Evolutionary conservation across 2,113 vertebrate genomes (phyloP).

Genomic region (Lates calcarifer): DNA sequence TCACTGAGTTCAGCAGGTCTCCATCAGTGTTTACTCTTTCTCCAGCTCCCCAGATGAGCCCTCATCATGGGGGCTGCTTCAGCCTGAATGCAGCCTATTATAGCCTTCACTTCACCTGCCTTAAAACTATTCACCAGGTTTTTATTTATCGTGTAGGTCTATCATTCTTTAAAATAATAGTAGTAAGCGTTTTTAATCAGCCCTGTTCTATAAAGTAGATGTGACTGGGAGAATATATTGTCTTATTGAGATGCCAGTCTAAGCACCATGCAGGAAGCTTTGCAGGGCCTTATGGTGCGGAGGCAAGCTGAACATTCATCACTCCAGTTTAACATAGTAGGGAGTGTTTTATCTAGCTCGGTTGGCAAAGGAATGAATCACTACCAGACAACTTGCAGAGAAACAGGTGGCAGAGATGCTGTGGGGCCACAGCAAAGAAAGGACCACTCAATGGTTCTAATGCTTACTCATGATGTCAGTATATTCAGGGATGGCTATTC

Average conservation of each 20-base stretch:
- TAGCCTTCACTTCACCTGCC: slow-evolving; percentile 1
- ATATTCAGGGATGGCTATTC: slow-evolving; percentile 21
- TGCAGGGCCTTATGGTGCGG: slow-evolving; percentile 36
- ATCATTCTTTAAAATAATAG: neutral
- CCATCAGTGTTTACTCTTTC: slow-evolving; percentile 68
- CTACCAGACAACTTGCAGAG: slow-evolving; percentile 27
- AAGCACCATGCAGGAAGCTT: slow-evolving; percentile 30
- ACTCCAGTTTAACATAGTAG: slow-evolving; percentile 46
- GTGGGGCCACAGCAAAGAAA: slow-evolving; percentile 21
- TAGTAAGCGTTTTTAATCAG: slow-evolving; percentile 22
- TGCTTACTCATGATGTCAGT: slow-evolving; percentile 3
- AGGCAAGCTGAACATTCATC: slow-evolving; percentile 25
- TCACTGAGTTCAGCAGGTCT: slow-evolving; percentile 71
- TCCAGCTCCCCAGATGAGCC: slow-evolving; percentile 61
- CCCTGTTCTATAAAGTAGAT: neutral
- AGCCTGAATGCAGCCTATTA: slow-evolving; percentile 20
- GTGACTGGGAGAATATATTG: slow-evolving; percentile 7
- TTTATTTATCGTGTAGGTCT: slow-evolving; percentile 10
- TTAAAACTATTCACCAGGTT: rapidly evolving
- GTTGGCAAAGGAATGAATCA: slow-evolving; percentile 55
- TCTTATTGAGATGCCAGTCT: slow-evolving; percentile 34
- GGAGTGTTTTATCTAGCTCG: slow-evolving; percentile 44
- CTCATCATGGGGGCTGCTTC: slow-evolving; percentile 43
- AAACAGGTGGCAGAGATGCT: slow-evolving; percentile 48
- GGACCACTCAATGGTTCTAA: neutral